A percentile compares a stretch with the other conserved stretches of the same genome.
These are phyloP conservation scores for Poeciliopsis prolifica DNA, from an alignment of 2,113 vertebrate genomes.

Conservation along the genomic window DNA sequence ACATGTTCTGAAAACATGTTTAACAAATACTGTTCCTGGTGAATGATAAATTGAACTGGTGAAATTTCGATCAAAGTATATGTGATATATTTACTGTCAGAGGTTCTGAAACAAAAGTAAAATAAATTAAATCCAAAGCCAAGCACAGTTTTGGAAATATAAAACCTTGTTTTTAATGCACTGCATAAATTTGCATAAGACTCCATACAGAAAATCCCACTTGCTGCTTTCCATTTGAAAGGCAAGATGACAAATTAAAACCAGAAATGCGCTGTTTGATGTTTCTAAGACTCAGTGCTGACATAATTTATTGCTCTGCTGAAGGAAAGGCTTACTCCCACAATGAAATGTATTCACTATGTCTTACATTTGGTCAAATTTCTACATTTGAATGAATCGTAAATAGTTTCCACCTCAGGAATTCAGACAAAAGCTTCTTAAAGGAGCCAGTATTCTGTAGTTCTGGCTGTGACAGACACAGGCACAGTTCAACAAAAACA, in stretches of 20 bases:
- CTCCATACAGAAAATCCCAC: neutral
- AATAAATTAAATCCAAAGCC: neutral
- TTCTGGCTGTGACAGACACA: neutral
- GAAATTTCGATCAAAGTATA: neutral
- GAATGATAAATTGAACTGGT: neutral
- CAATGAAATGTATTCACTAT: neutral
- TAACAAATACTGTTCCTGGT: neutral
- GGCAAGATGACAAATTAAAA: neutral
- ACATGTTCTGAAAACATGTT: neutral
- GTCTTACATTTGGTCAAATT: slow-evolving; percentile 7
- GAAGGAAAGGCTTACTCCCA: slow-evolving; percentile 8
- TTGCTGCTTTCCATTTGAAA: neutral
- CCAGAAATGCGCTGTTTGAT: neutral
- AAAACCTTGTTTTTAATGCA: neutral
- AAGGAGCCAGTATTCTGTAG: neutral
- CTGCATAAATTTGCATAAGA: neutral
- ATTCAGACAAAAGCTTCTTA: slow-evolving; percentile 2
- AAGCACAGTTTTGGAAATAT: neutral
- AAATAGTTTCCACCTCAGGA: slow-evolving; percentile 15
- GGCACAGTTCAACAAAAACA: neutral
- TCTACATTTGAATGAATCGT: neutral
- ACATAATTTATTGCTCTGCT: slow-evolving; percentile 10
- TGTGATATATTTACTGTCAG: neutral
- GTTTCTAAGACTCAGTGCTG: neutral
- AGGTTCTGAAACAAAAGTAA: neutral